These are phyloP conservation scores for Ochotona curzoniae DNA, from an alignment of 2,113 vertebrate species.

Conservation along the genomic window DNA sequence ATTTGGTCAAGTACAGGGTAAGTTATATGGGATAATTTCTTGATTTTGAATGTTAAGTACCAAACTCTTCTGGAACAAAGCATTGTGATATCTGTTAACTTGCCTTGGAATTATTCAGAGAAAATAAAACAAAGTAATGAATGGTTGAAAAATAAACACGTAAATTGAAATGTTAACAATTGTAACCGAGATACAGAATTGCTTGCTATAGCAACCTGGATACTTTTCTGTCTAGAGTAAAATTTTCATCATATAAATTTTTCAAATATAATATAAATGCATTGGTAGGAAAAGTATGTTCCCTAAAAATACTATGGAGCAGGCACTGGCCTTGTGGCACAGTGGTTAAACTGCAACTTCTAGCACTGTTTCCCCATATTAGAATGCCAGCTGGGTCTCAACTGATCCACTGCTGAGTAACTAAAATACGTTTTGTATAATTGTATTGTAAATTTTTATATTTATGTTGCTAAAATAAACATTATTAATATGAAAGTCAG, in stretches of 20 bases:
- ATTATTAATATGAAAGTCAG: background rate
- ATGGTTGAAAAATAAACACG: background rate
- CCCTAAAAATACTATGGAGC: no score
- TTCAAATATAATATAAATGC: background rate
- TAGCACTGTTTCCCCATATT: no score
- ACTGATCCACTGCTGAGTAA: background rate
- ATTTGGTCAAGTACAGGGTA: background rate
- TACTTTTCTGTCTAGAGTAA: background rate
- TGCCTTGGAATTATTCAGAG: background rate
- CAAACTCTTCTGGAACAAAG: background rate
- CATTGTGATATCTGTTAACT: background rate
- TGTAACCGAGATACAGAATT: background rate
- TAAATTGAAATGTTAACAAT: background rate
- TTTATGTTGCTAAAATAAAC: conserved; percentile 9
- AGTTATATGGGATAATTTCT: background rate
- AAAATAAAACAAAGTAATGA: background rate
- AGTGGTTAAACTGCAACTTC: no score
- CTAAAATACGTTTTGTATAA: background rate
- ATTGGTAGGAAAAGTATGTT: background rate
- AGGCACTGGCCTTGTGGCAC: no score
- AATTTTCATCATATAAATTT: background rate
- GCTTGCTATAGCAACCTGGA: background rate
- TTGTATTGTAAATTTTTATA: background rate
- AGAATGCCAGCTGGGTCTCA: no score
- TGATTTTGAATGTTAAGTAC: background rate